phyloP scores from a whole-genome alignment of 1,140 invertebrate genomes.

The Microplitis demolitor region DNA sequence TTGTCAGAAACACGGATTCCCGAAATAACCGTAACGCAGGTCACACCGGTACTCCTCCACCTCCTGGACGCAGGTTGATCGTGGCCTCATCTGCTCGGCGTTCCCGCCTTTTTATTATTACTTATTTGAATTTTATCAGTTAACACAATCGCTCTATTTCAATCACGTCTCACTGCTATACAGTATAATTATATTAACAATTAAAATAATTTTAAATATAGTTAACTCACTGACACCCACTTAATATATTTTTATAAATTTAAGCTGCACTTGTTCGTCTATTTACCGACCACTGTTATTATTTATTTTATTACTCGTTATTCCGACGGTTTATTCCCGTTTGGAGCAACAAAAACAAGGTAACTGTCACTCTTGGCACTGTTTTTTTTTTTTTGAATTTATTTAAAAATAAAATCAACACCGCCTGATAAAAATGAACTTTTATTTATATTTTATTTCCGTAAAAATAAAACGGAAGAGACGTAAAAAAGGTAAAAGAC shows the following conservation, averaged over 20 bases:
- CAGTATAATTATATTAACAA: too few relatives aligned
- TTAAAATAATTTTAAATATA: too few relatives aligned
- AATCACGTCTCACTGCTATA: too few relatives aligned
- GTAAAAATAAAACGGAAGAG: background rate
- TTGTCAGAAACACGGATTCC: slow-evolving; percentile 53
- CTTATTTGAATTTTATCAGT: background rate
- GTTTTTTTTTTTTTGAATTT: too few relatives aligned
- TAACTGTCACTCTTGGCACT: background rate
- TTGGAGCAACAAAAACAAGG: too few relatives aligned
- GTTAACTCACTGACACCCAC: background rate
- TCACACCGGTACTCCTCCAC: slow-evolving; percentile 52
- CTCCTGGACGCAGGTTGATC: slow-evolving; percentile 50
- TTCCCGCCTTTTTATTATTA: slow-evolving; percentile 26
- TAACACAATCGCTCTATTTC: too few relatives aligned
- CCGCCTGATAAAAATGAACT: too few relatives aligned
- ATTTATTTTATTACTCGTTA: too few relatives aligned
- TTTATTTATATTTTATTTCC: background rate
- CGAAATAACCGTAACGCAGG: slow-evolving; percentile 38
- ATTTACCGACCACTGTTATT: background rate
- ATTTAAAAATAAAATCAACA: too few relatives aligned
- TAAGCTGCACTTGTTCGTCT: background rate
- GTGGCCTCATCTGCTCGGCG: slow-evolving; percentile 54
- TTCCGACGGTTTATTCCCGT: too few relatives aligned
- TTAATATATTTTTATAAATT: background rate
- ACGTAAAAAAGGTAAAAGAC: background rate